Base-by-base conservation (phyloP, 1,140 invertebrate genomes). In the Drosophila bocki region DNA sequence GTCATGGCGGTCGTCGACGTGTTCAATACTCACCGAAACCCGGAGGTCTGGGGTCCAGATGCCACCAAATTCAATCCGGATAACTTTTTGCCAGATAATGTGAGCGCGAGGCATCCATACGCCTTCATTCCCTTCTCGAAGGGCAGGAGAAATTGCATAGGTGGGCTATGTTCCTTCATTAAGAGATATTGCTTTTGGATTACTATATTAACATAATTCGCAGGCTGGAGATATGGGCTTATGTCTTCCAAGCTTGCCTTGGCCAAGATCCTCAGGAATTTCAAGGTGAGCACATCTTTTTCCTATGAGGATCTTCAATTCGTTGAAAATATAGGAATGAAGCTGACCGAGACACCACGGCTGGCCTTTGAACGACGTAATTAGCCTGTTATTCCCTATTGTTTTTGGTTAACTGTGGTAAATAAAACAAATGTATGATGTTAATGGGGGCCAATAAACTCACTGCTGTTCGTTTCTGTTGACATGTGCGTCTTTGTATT, bases 41-140 rank as follows among this genome's bases (percentile, higher is more conserved):
- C 75, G 41, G 71, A 80, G 1, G 4, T 76, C 3, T 92, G 91
- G 91, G 91, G 91, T 7, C 59, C 71, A 7, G 32, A 88, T 7
- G 91, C 92, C 3, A 15, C 78, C 0, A 39, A 32, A 9, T 93
- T 92, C 19, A 81, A 92, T 80, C 93, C 93, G 0, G 91, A 93
- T 7, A 41, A 92, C 58, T 93, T 92, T 61, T 58, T 86, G 12
- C 75, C 80, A 0, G 74, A 79, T 11, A 91, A 80, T 37, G 32
- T 87, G 0, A 57, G 35, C 2, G 64, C 77, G 7, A 84, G 62
- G 32, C 79, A 91, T 76, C 74, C 86, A 0, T 93, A 79, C 50
- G 75, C 82, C 3, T 93, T 72, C 41, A 76, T 93, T 53, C 91
- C 92, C 0, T 93, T 93, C 57, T 56, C 75, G 0, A 86, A 80